phyloP scores from a whole-genome alignment of 2,888 invertebrate genomes.

The Allolobophora icterica region DNA sequence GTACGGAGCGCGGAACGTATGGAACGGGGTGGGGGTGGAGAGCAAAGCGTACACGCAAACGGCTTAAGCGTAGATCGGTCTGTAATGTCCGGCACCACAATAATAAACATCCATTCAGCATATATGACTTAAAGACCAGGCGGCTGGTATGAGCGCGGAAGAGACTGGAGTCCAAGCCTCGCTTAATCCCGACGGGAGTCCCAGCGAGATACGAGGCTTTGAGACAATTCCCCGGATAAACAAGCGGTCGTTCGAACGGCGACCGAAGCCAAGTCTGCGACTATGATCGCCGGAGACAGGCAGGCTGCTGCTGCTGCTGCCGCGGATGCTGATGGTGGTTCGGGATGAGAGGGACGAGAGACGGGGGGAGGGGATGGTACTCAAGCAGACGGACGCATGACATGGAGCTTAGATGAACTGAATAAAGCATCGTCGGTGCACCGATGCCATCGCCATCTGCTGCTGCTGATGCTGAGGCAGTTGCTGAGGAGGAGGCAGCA shows the following conservation, averaged over 20 bases:
- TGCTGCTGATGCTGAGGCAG: background rate
- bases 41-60: background rate
- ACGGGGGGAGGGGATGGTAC: background rate
- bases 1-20: background rate
- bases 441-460: constrained; percentile 1
- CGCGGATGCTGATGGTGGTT: background rate
- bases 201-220: background rate
- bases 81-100: background rate
- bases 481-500: background rate
- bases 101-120: background rate
- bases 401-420: constrained; percentile 17
- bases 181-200: constrained; percentile 3
- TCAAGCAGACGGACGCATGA: background rate
- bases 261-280: constrained; percentile 10
- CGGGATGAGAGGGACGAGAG: background rate
- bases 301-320: background rate
- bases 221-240: constrained; percentile 11
- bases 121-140: background rate
- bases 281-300: constrained; percentile 9
- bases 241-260: constrained; percentile 6
- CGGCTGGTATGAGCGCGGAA: background rate
- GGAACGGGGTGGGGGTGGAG: too few species aligned
- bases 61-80: background rate
- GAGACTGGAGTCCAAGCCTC: background rate
- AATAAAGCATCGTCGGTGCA: background rate